A percentile compares a stretch with the other conserved stretches of the same genome.
Conservation (phyloP, 2,113 vertebrate genomes). For the Prinia subflava region DNA sequence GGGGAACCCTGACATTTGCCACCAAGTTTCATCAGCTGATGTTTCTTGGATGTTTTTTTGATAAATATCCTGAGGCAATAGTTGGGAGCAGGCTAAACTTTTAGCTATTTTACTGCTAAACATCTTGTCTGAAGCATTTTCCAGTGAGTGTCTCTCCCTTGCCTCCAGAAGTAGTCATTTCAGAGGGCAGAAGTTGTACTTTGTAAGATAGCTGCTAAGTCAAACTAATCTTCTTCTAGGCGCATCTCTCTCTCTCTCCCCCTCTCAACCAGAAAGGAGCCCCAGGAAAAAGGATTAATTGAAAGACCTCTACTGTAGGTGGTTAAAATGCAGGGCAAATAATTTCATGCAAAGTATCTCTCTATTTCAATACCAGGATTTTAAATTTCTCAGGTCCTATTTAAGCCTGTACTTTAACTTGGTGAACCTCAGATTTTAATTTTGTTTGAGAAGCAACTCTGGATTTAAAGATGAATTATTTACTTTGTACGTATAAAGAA, state of each 20-base stretch:
- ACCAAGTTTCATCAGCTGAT: background rate
- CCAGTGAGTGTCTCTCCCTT: background rate
- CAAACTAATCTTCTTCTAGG: background rate
- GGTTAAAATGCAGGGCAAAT: background rate
- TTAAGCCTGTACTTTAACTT: background rate
- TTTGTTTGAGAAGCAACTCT: background rate
- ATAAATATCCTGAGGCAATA: background rate
- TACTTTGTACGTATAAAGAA: background rate
- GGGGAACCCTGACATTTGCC: background rate
- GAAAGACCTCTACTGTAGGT: background rate
- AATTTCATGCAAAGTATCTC: background rate
- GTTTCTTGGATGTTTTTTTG: background rate
- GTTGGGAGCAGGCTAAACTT: background rate
- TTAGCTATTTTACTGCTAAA: background rate
- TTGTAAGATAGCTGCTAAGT: background rate
- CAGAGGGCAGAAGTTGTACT: background rate
- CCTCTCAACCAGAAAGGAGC: background rate
- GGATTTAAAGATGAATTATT: background rate
- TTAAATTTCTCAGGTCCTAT: background rate
- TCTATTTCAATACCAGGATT: background rate
- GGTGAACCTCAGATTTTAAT: background rate
- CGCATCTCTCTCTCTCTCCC: background rate
- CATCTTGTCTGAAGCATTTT: background rate
- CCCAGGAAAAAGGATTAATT: background rate
- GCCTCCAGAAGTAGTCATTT: background rate